phyloP scores from a whole-genome alignment of 2,113 vertebrate species.

The Caretta caretta region DNA sequence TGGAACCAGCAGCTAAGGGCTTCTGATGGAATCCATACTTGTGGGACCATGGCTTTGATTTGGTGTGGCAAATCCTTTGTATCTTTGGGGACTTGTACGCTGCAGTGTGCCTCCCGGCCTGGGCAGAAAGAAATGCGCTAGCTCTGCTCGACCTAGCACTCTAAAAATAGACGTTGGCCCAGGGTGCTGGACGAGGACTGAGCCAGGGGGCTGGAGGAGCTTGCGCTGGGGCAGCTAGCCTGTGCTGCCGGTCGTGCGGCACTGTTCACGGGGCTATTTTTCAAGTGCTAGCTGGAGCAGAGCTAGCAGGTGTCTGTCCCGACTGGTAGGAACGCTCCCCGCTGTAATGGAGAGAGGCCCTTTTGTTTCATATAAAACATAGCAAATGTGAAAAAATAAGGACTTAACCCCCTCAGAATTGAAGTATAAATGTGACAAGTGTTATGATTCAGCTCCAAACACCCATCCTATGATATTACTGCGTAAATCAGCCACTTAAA shows the following conservation, averaged over 20 bases:
- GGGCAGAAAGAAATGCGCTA: not conserved
- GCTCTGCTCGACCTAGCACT: too few species aligned
- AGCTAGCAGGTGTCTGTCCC: not conserved
- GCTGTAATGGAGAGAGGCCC: not conserved
- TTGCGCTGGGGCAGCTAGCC: not conserved
- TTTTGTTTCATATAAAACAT: not conserved
- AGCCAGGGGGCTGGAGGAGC: too few species aligned
- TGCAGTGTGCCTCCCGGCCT: not conserved
- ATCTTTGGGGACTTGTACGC: not conserved
- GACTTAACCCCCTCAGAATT: not conserved
- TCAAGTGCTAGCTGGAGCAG: not conserved
- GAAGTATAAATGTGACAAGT: slow-evolving; percentile 22
- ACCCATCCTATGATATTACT: not conserved
- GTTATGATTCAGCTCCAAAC: not conserved
- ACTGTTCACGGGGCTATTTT: not conserved
- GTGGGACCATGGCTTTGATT: not conserved
- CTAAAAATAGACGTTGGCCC: not conserved
- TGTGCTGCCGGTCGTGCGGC: not conserved
- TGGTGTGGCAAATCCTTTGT: not conserved
- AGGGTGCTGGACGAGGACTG: too few species aligned
- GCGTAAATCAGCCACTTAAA: slow-evolving; percentile 30
- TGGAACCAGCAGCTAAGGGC: not conserved
- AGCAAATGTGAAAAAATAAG: rapidly evolving
- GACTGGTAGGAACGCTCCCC: not conserved
- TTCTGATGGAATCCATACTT: rapidly evolving